These are phyloP conservation scores for Cacoxenus indagator DNA, from an alignment of 2,888 invertebrate species.

Conservation along the genomic window DNA sequence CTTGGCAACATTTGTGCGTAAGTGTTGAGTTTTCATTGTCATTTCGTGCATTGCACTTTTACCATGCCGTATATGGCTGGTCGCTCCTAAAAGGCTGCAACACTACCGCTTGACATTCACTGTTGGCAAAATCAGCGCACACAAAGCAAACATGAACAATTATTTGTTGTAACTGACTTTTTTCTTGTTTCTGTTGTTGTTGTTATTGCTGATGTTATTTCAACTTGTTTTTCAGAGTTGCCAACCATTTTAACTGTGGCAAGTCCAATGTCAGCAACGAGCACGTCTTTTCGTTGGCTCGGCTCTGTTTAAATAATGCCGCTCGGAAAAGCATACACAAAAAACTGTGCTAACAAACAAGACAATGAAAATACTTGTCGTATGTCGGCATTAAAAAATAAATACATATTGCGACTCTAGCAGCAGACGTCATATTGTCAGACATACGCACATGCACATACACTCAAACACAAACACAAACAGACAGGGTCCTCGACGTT, in stretches of 20 bases:
- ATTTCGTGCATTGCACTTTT: background rate
- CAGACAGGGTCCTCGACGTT: background rate
- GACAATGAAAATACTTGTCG: constrained; percentile 58
- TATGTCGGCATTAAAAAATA: constrained; percentile 39
- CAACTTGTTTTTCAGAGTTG: constrained; percentile 47
- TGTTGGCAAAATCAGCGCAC: background rate
- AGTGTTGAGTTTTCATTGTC: constrained; percentile 38
- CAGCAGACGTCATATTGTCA: constrained; percentile 52
- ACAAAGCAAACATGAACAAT: constrained; percentile 47
- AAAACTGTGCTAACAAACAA: constrained; percentile 49
- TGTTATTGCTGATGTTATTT: constrained; percentile 28
- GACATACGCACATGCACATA: background rate
- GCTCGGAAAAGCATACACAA: constrained; percentile 2
- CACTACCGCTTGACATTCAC: background rate
- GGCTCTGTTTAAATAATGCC: background rate
- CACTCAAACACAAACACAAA: background rate
- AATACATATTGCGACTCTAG: background rate
- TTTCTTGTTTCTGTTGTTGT: constrained; percentile 17
- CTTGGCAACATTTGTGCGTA: constrained; percentile 61
- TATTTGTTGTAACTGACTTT: constrained; percentile 36
- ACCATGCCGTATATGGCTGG: constrained; percentile 17
- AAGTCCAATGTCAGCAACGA: constrained; percentile 53
- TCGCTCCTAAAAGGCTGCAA: background rate
- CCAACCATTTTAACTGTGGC: constrained; percentile 52
- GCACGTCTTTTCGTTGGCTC: constrained; percentile 8